Conservation (phyloP, 2,888 invertebrate species). For the Panopea generosa region DNA sequence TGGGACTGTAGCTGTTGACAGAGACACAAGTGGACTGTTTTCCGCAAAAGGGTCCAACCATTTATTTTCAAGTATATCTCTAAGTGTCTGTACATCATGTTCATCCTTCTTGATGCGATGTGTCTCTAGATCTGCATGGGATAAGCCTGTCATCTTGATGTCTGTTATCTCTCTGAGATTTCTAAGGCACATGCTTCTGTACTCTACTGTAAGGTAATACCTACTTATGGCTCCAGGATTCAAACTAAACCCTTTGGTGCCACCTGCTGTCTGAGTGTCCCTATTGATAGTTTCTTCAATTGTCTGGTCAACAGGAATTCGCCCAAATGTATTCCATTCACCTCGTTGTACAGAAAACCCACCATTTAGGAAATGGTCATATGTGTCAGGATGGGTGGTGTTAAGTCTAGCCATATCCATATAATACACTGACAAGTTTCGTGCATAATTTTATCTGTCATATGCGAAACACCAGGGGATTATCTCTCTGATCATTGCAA, state of each 20-base stretch:
- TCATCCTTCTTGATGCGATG: slow-evolving; percentile 14
- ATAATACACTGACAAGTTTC: slow-evolving; percentile 56
- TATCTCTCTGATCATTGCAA: slow-evolving; percentile 44
- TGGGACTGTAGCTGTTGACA: slow-evolving; percentile 22
- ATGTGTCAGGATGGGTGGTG: slow-evolving; percentile 12
- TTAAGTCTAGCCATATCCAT: slow-evolving; percentile 34
- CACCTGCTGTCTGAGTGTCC: slow-evolving; percentile 59
- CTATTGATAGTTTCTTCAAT: slow-evolving; percentile 52
- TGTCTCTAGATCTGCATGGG: slow-evolving; percentile 8
- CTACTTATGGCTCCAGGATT: slow-evolving; percentile 44
- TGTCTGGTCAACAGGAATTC: slow-evolving; percentile 59
- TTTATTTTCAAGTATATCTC: slow-evolving; percentile 29
- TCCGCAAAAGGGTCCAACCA: slow-evolving; percentile 46
- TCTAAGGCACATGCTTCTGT: slow-evolving; percentile 26
- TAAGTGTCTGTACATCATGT: neutral
- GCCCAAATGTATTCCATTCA: slow-evolving; percentile 55
- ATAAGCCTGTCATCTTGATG: slow-evolving; percentile 1
- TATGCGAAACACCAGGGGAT: slow-evolving; percentile 69
- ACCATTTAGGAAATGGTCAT: slow-evolving; percentile 14
- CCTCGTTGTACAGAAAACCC: slow-evolving; percentile 57
- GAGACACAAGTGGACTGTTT: slow-evolving; percentile 21
- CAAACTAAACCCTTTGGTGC: slow-evolving; percentile 52
- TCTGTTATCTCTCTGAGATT: slow-evolving; percentile 15
- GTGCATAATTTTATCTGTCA: slow-evolving; percentile 64
- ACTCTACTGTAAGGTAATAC: slow-evolving; percentile 56